A percentile compares a stretch with the other conserved stretches of the same genome.
Evolutionary conservation across 1,140 invertebrate genomes (phyloP).

Genomic region (Carposina sasakii): DNA sequence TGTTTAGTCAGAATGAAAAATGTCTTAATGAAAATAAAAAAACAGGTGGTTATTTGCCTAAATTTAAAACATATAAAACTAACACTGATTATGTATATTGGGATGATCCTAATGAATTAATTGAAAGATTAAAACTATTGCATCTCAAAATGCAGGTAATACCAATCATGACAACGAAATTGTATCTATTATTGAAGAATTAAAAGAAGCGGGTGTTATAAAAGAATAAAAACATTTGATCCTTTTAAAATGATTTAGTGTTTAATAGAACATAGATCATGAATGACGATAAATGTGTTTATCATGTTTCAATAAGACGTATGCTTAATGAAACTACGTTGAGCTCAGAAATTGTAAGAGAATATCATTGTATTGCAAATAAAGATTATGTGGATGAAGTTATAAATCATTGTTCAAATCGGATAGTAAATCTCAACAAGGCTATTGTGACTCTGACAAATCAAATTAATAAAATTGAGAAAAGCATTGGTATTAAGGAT

Average conservation of each 20-base stretch:
- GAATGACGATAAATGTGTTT: slow-evolving; percentile 21
- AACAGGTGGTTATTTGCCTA: slow-evolving; percentile 13
- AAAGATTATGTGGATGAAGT: not conserved
- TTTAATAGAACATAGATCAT: slow-evolving; percentile 4
- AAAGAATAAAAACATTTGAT: not conserved
- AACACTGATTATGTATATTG: slow-evolving; percentile 40
- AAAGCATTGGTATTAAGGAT: too few species aligned
- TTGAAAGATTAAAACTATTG: slow-evolving; percentile 39
- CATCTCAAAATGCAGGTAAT: slow-evolving; percentile 42
- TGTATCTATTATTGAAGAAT: slow-evolving; percentile 44
- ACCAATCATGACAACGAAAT: slow-evolving; percentile 46
- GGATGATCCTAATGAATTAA: slow-evolving; percentile 31
- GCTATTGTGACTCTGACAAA: not conserved
- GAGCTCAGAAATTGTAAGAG: not conserved
- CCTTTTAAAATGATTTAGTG: not conserved
- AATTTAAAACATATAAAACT: slow-evolving; percentile 22
- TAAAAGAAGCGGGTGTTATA: slow-evolving; percentile 5
- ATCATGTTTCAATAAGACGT: slow-evolving; percentile 12
- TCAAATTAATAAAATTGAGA: not conserved
- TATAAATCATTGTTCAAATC: not conserved
- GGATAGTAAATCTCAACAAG: not conserved
- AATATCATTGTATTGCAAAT: not conserved
- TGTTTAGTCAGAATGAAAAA: slow-evolving; percentile 5
- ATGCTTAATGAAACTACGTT: slow-evolving; percentile 3
- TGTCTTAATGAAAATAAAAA: not conserved